Evolutionary conservation across 2,888 invertebrate species (phyloP).

Genomic region (Spicauda simplicius): DNA sequence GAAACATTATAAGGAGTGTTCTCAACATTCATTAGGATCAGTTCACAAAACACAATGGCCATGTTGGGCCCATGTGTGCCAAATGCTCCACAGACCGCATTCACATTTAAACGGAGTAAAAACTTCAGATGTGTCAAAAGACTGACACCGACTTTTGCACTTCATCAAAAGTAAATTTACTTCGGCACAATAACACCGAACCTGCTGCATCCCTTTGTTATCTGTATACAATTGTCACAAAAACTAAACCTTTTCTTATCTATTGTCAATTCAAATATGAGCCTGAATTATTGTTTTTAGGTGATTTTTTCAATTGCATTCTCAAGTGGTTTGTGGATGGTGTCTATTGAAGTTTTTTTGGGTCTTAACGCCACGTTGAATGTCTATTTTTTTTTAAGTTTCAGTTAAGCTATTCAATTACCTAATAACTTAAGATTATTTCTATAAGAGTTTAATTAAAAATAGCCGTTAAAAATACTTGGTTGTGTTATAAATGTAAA

Average conservation of each 20-base stretch:
- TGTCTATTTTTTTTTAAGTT: neutral
- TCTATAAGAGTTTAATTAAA: no score
- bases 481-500: no score
- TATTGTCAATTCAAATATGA: constrained; percentile 62
- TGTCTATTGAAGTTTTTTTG: constrained; percentile 5
- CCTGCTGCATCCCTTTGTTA: constrained; percentile 68
- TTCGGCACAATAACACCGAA: constrained; percentile 68
- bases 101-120: constrained; percentile 64
- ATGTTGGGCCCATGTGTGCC: constrained; percentile 79
- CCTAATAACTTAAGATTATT: no score
- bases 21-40: constrained; percentile 67
- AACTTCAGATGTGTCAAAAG: constrained; percentile 58
- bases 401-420: no score
- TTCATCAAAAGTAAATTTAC: constrained; percentile 83
- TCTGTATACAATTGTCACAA: constrained; percentile 54
- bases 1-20: constrained; percentile 51
- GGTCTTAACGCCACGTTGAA: neutral
- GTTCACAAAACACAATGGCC: constrained; percentile 68
- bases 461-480: no score
- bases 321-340: constrained; percentile 57
- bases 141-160: constrained; percentile 77
- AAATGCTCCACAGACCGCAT: constrained; percentile 67
- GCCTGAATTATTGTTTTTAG: constrained; percentile 77
- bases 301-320: constrained; percentile 54
- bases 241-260: constrained; percentile 57